Base-by-base conservation (phyloP, 2,888 invertebrate species). In the Cosmia pyralina region DNA sequence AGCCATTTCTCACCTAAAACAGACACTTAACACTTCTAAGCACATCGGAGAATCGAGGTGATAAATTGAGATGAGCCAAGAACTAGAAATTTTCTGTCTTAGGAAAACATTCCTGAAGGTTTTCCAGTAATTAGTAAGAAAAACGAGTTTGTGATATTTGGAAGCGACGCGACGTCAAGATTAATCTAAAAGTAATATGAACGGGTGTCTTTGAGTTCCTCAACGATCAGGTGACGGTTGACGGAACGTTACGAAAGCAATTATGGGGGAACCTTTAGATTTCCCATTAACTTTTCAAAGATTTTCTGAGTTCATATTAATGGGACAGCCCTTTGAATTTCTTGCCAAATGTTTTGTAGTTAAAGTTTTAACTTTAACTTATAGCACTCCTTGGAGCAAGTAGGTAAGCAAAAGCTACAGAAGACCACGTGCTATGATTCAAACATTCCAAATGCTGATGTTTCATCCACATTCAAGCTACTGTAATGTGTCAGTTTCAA, bases 121-220 rank as follows among this genome's bases (percentile, higher is more conserved):
- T 64, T 52, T 52, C 8, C 6, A 63, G 50, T 58, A 48, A 58
- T 65, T 52, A 44, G 46, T 58, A 66, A 62, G 53, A 60, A 71
- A 52, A 72, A 83, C 63, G 59, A 64, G 38, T 55, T 80, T 60
- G 10, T 55, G 44, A 75, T 64, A 53, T 66, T 70, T 44, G 48
- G 15, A 38, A 70, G 28, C 22, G 70, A 34, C 67, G 28, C 22
- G 70, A 34, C 67, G 52, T 46, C 53, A 72, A 15, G 59, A 75
- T 79, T 55, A 75, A 81, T 81, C 58, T 74, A 55, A 79, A 75
- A 74, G 65, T 69, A 70, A 83, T 75, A 83, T 52, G 75, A 69
- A 66, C 57, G 58, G 52, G 50, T 52, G 52, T 73, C 67, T 67
- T 34, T 55, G 50, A 59, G 7, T 50, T 41, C 22, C 57, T 46